Base-by-base conservation (phyloP, 2,797 vertebrate genomes). In the Clarias laeviceps region DNA sequence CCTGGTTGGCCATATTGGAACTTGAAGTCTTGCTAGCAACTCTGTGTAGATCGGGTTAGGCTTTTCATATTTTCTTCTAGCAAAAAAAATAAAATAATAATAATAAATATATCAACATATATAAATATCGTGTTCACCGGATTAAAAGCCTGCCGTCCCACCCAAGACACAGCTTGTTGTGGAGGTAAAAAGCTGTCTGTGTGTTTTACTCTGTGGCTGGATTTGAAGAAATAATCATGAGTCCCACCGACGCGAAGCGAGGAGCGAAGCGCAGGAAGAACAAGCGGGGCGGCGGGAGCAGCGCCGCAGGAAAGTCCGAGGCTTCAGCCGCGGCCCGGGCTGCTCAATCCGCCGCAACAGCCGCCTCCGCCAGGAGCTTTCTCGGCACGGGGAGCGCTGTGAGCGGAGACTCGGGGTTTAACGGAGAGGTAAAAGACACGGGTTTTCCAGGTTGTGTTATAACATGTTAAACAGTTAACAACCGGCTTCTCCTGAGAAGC, bases 261-360 rank as follows among this genome's bases (percentile, higher is more conserved):
- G 97, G 97, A 94, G 97, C 97, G 93, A 98, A 97, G 93, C 97
- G 97, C 94, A 97, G 97, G 95, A 98, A 98, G 97, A 97, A 97
- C 94, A 98, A 98, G 96, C 96, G 97, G 93, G 97, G 97, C 95
- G 97, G 90, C 73, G 88, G 92, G 89, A 94, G 95, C 94, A 92
- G 93, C 74, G 91, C 89, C 87, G 81, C 87, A 84, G 96, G 95
- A 90, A 93, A 97, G 92, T 95, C 96, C 92, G 96, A 95, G 90
- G 95, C 94, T 91, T 94, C 89, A 90, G 94, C 91, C 87, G 94
- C 93, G 95, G 96, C 94, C 94, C 94, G 95, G 20, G 91, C 93
- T 82, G 91, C 93, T 89, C 90, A 92, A 57, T 93, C 93, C 90
- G 88, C 93, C 90, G 89, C 90, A 81, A 88, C 95, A 90, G 91